A percentile compares a stretch with the other conserved stretches of the same genome.
These are phyloP conservation scores for Phalacrocorax brasilianus DNA, from an alignment of 2,113 vertebrate species.

Conservation along the genomic window DNA sequence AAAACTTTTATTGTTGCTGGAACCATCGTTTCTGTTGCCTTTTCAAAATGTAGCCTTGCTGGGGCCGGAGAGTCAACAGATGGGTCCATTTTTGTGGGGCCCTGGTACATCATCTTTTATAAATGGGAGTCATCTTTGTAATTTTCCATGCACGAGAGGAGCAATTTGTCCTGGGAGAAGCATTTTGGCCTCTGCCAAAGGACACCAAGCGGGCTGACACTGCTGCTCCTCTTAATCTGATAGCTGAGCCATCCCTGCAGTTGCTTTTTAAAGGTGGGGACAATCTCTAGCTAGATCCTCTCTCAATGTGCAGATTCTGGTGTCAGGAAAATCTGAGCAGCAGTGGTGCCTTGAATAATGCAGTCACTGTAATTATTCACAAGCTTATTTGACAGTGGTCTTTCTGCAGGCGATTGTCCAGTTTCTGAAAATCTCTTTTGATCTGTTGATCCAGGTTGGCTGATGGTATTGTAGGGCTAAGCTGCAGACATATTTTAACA, in stretches of 20 bases:
- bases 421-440: background rate
- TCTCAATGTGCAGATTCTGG: background rate
- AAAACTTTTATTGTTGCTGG: constrained; percentile 20
- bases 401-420: background rate
- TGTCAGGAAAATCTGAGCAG: constrained; percentile 28
- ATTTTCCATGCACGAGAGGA: constrained; percentile 31
- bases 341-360: background rate
- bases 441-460: background rate
- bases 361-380: background rate
- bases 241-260: constrained; percentile 33
- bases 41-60: background rate
- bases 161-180: constrained; percentile 30
- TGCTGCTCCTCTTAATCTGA: constrained; percentile 11
- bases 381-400: background rate
- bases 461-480: background rate
- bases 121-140: constrained; percentile 51
- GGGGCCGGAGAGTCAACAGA: background rate
- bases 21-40: background rate
- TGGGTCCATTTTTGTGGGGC: background rate
- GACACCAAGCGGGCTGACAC: background rate
- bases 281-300: background rate
- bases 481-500: background rate
- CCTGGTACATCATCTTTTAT: constrained; percentile 53
- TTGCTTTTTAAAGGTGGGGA: constrained; percentile 41
- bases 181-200: constrained; percentile 24